Evolutionary conservation across 1,140 invertebrate species (phyloP), one percentile per base, ranked within the genome.

Genomic region (Drosophila cardini): DNA sequence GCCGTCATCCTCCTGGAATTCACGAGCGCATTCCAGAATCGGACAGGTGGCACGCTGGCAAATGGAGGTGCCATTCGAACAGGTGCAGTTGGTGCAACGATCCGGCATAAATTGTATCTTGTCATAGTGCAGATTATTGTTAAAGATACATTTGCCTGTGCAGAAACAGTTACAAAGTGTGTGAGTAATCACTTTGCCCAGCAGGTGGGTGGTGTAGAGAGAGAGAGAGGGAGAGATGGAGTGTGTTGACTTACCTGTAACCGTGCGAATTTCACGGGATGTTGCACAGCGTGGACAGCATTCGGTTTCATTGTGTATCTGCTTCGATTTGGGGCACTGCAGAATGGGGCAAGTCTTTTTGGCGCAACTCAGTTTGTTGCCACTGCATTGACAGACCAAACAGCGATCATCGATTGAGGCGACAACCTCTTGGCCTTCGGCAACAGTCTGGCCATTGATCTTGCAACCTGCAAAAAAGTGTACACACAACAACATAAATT

Each of bases 281-380:
- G 96, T 96, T 72, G 93, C 94, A 86, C 97, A 98, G 52, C 93
- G 92, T 0, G 97, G 97, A 92, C 98, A 98, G 91, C 98, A 98
- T 78, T 97, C 95, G 2, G 96, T 96, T 1, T 94, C 93, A 21
- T 93, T 93, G 38, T 94, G 94, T 18, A 94, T 92, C 75, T 96
- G 95, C 58, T 95, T 95, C 6, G 93, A 93, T 46, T 93, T 78
- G 21, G 95, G 94, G 91, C 97, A 98, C 15, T 96, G 95, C 4
- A 98, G 93, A 2, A 97, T 96, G 1, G 97, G 96, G 91, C 97
- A 98, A 1, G 96, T 96, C 61, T 95, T 95, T 87, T 97, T 97
- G 3, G 94, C 93, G 91, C 97, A 98, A 2, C 95, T 95, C 80
- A 98, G 93, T 30, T 94, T 93, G 8, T 95, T 95, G n/a, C 93